Base-by-base conservation (phyloP, 2,888 invertebrate species). In the Nephrotoma guestfalica region DNA sequence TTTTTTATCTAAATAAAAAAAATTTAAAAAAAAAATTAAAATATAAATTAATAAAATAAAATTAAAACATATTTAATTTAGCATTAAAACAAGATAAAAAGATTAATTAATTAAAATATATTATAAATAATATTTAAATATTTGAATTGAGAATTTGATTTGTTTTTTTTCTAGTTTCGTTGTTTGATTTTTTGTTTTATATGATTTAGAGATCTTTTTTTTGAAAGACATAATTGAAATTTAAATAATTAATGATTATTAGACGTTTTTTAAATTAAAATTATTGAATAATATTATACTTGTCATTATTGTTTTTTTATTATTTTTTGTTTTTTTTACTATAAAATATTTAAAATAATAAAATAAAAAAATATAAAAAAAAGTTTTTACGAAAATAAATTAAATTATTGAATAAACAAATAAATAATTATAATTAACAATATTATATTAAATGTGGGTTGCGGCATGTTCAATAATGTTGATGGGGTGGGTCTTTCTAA, bases 91-190 rank as follows among this genome's bases (percentile, higher is more conserved):
- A 51, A 51, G n/a, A 51, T 13, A 51, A 85, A 42, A 40, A 41
- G 18, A 42, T 85, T 43, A 43, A 85, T 85, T 43, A 85, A 85
- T 85, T 85, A 85, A 85, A 85, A 85, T 41, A 43, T 85, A 85
- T 41, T 41, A 42, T 41, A 41, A 85, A 41, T 41, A 85, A 43
- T 85, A 85, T 43, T 42, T 85, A 85, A 85, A 85, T 85, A 85
- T 42, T 85, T 42, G 42, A 85, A 83, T 41, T 41, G 41, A 83
- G 83, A 83, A 85, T 42, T 42, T 41, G 42, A 85, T 42, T 42
- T 42, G n/a, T 13, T 42, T 42, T 42, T 42, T 42, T 43, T 85
- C 42, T 85, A 43, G 85, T 43, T 43, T 18, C 85, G 43, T 18
- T 85, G 71, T 71, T 71, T 71, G 71, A 71, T 71, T 71, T 30